These are phyloP conservation scores for Notospermus geniculatus DNA, from an alignment of 1,140 invertebrate species.

Conservation along the genomic window DNA sequence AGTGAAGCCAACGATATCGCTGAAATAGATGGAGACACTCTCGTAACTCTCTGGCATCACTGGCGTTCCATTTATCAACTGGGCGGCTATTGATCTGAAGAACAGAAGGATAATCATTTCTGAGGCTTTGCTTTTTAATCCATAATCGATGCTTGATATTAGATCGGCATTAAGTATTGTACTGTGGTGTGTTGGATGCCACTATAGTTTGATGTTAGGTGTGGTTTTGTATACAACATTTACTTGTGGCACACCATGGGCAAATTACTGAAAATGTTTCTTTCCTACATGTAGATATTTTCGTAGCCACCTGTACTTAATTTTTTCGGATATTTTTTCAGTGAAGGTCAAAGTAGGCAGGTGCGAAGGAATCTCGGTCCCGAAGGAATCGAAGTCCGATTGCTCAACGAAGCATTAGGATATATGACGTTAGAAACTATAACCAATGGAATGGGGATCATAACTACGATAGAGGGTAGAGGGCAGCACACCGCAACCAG, in stretches of 20 bases:
- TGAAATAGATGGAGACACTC: conserved; percentile 87
- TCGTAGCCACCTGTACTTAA: no score
- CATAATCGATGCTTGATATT: no score
- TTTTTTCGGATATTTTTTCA: no score
- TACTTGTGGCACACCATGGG: not conserved
- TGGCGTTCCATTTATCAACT: conserved; percentile 78
- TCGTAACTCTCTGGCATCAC: conserved; percentile 84
- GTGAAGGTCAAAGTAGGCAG: no score
- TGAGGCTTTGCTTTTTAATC: not conserved
- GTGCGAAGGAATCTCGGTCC: no score
- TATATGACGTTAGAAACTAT: not conserved
- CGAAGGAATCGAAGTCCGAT: no score
- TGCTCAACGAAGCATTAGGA: no score
- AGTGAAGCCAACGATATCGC: no score
- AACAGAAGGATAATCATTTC: no score
- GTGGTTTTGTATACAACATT: not conserved
- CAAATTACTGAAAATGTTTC: not conserved
- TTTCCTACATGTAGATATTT: not conserved
- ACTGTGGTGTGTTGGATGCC: not conserved
- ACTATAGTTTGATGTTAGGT: not conserved
- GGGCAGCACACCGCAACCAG: not conserved
- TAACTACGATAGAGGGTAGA: no score
- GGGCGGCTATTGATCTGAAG: conserved; percentile 65
- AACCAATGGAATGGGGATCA: no score
- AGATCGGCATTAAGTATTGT: not conserved